Percentiles rank a stretch among this genome's conserved stretches.
Conservation (phyloP, 30 jellyfish, hydroid and myxozoan species). For the Rhopilema esculentum region DNA sequence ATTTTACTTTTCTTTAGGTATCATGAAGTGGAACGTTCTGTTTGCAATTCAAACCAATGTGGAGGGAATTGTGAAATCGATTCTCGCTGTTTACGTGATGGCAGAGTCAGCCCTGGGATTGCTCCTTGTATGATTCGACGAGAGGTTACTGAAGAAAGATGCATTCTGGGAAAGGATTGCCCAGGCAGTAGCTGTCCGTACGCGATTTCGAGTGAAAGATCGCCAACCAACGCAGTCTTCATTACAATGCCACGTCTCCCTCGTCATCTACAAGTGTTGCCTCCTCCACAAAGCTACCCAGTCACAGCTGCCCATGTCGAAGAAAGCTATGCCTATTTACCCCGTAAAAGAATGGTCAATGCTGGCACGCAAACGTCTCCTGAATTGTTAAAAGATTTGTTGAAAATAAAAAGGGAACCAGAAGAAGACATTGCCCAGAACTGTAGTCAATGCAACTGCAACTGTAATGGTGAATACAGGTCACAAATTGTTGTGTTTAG, state of each 20-base stretch:
- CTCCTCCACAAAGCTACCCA: constrained; percentile 43
- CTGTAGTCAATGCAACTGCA: constrained; percentile 38
- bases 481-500: constrained; percentile 33
- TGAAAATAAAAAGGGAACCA: constrained; percentile 58
- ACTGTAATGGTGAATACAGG: constrained; percentile 17
- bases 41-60: constrained; percentile 42
- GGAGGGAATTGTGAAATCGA: constrained; percentile 49
- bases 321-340: constrained; percentile 16
- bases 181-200: constrained; percentile 71
- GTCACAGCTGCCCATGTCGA: constrained; percentile 63
- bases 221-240: constrained; percentile 71
- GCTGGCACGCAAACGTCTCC: constrained; percentile 79
- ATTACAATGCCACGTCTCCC: constrained; percentile 72
- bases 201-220: constrained; percentile 31
- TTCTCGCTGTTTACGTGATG: constrained; percentile 49
- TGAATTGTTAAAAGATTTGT: constrained; percentile 56
- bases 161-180: constrained; percentile 76
- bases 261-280: constrained; percentile 52
- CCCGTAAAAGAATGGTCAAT: constrained; percentile 69
- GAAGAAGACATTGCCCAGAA: constrained; percentile 19
- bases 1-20: constrained; percentile 27
- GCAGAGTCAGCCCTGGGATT: constrained; percentile 76
- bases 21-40: constrained; percentile 30
- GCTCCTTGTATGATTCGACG: constrained; percentile 78
- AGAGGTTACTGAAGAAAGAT: constrained; percentile 54